Evolutionary conservation across 2,888 invertebrate genomes (phyloP).

Genomic region (Lasioglossum morio): DNA sequence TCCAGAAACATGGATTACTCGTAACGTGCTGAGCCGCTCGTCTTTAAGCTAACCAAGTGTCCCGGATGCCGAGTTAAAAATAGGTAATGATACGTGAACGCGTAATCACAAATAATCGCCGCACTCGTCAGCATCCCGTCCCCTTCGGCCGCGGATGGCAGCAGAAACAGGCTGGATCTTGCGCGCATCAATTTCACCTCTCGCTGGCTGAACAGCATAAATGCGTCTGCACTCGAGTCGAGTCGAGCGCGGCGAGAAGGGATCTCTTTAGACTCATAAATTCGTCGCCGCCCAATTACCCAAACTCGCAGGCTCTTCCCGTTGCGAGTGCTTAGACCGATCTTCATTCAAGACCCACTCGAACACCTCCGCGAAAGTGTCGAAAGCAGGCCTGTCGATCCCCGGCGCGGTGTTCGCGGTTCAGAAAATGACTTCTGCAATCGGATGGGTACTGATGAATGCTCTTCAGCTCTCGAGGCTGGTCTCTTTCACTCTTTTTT

Average conservation of each 20-base stretch:
- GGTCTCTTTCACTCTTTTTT: neutral
- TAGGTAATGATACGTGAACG: neutral
- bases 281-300: constrained; percentile 42
- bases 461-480: constrained; percentile 2
- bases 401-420: constrained; percentile 15
- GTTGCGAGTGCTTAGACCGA: constrained; percentile 1
- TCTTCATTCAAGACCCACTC: neutral
- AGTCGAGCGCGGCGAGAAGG: neutral
- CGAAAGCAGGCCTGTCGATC: constrained; percentile 28
- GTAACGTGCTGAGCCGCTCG: neutral
- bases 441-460: constrained; percentile 54
- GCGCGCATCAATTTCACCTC: constrained; percentile 6
- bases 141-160: neutral
- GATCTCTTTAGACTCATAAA: constrained; percentile 42
- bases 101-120: neutral
- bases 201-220: constrained; percentile 7
- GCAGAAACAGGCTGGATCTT: neutral
- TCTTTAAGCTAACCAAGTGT: neutral
- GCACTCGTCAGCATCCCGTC: neutral
- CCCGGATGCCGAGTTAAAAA: neutral
- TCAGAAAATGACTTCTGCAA: constrained; percentile 35
- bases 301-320: constrained; percentile 3
- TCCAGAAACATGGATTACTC: neutral
- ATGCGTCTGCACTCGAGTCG: constrained; percentile 12
- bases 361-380: constrained; percentile 37